Conservation (phyloP, 2,113 vertebrate species). For the Bucco capensis region DNA sequence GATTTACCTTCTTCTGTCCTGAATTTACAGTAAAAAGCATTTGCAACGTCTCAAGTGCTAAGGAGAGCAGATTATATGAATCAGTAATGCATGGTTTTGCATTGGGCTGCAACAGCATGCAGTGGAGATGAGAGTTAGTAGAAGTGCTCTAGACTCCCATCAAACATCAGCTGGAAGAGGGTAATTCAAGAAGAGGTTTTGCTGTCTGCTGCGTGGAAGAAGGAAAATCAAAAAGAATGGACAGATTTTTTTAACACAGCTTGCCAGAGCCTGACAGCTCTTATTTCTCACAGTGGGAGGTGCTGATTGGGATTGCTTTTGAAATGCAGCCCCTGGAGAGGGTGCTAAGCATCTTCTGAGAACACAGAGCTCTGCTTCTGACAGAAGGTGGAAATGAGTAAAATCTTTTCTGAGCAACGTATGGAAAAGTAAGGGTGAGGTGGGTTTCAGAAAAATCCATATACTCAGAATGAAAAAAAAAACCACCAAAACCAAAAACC, state of each 20-base stretch:
- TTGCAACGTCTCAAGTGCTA: background rate
- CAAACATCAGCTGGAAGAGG: background rate
- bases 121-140: fast-evolving
- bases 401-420: background rate
- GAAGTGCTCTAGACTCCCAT: background rate
- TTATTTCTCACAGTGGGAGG: background rate
- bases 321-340: background rate
- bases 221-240: background rate
- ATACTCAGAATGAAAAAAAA: background rate
- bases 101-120: fast-evolving
- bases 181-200: background rate
- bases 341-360: background rate
- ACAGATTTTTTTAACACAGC: background rate
- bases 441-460: background rate
- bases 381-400: background rate
- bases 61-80: background rate
- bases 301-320: background rate
- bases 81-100: background rate
- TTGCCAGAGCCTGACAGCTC: background rate
- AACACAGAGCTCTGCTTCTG: background rate
- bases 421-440: background rate
- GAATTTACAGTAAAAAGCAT: fast-evolving
- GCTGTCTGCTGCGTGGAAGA: background rate
- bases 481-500: background rate
- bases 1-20: background rate